Evolutionary conservation across 2,113 vertebrate genomes (phyloP).

Genomic region (Picathartes gymnocephalus): DNA sequence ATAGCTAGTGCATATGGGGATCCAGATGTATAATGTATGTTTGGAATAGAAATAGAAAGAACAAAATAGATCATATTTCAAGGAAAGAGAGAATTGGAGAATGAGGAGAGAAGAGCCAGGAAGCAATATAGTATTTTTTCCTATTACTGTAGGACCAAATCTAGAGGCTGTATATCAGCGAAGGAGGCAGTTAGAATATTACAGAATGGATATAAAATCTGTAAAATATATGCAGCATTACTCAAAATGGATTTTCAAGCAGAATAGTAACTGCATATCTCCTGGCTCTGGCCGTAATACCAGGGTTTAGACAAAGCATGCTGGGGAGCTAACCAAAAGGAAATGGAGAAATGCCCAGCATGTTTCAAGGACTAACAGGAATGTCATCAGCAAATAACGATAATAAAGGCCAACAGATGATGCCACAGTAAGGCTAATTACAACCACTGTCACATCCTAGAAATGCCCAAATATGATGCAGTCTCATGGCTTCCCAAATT

Average conservation of each 20-base stretch:
- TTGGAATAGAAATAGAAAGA: slow-evolving; percentile 45
- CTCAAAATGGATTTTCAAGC: slow-evolving; percentile 49
- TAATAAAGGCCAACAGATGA: slow-evolving; percentile 1
- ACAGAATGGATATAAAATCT: slow-evolving; percentile 50
- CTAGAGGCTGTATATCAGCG: slow-evolving; percentile 47
- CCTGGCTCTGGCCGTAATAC: slow-evolving; percentile 1
- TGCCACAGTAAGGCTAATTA: neutral
- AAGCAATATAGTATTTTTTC: slow-evolving; percentile 48
- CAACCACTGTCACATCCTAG: neutral
- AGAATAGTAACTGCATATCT: slow-evolving; percentile 19
- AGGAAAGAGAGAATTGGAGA: slow-evolving; percentile 46
- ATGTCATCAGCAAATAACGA: neutral
- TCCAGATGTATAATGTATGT: slow-evolving; percentile 13
- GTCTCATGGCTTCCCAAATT: neutral
- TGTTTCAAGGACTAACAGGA: slow-evolving; percentile 37
- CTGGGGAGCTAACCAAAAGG: neutral
- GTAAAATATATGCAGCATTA: slow-evolving; percentile 55
- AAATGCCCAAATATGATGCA: neutral
- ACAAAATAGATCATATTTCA: slow-evolving; percentile 62
- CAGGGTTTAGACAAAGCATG: slow-evolving; percentile 17
- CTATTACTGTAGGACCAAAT: slow-evolving; percentile 54
- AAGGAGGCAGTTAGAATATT: slow-evolving; percentile 57
- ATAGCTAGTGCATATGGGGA: neutral
- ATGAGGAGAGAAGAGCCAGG: slow-evolving; percentile 61
- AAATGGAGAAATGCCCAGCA: slow-evolving; percentile 31